phyloP scores from a whole-genome alignment of 37 sponge, comb jelly and placozoan genomes.

The Haliclona indistincta region DNA sequence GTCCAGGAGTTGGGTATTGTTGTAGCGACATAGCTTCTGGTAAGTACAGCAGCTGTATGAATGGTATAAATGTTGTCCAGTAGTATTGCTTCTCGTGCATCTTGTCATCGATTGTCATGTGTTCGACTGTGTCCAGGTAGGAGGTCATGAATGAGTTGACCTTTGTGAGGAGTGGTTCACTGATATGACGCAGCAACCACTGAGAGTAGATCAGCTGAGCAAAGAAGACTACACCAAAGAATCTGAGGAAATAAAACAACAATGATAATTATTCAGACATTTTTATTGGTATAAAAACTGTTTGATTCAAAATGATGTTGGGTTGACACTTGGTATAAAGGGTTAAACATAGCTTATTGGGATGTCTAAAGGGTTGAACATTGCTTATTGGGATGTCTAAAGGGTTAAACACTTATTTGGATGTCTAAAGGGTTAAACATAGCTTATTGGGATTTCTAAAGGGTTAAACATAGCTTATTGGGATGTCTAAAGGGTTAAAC shows the following conservation, averaged over 20 bases:
- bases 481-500: no score
- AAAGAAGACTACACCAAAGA: conserved; percentile 10
- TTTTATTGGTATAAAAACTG: no score
- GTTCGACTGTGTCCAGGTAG: background rate
- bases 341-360: no score
- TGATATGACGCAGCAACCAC: background rate
- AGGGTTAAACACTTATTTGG: no score
- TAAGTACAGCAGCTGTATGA: background rate
- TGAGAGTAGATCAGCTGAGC: background rate
- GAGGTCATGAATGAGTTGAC: background rate
- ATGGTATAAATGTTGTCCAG: conserved; percentile 5
- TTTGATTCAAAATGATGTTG: no score
- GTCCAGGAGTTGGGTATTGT: no score
- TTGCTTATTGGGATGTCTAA: no score
- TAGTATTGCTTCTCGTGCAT: conserved; percentile 9
- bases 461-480: no score
- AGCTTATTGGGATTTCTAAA: no score
- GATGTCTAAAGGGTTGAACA: no score
- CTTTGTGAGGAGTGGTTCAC: background rate
- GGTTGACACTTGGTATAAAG: no score
- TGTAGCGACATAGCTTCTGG: background rate
- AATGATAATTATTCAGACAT: background rate
- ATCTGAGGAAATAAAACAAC: background rate
- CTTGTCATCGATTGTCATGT: background rate
- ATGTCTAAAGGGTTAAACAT: no score